Conservation (phyloP, 37 sponge, comb jelly and placozoan species). For the Geodia barretti region DNA sequence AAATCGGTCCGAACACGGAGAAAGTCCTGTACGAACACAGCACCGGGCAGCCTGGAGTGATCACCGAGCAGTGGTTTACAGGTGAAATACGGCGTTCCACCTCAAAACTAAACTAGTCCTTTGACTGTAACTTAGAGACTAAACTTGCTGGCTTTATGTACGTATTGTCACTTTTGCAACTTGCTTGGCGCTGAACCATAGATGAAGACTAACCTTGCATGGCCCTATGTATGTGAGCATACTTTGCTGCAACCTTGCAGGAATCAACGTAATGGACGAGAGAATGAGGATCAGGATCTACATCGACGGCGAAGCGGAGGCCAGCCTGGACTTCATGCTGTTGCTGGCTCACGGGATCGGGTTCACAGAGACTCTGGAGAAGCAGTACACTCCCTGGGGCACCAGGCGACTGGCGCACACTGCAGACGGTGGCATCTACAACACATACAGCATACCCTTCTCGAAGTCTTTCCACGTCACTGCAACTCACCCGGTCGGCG, state of each 20-base stretch:
- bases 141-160: no score
- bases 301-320: constrained; percentile 63
- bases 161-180: no score
- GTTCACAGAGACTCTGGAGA: constrained; percentile 8
- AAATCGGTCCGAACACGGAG: constrained; percentile 40
- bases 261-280: constrained; percentile 47
- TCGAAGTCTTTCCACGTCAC: constrained; percentile 63
- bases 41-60: constrained; percentile 67
- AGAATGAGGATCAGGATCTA: constrained; percentile 69
- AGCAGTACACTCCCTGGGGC: constrained; percentile 62
- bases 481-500: constrained; percentile 39
- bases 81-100: constrained; percentile 4
- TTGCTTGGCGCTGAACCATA: no score
- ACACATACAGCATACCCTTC: constrained; percentile 75
- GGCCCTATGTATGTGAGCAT: no score
- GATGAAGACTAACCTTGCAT: no score
- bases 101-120: no score
- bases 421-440: constrained; percentile 41
- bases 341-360: constrained; percentile 78
- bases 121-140: no score
- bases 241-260: constrained; percentile 27
- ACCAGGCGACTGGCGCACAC: constrained; percentile 46
- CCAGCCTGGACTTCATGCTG: constrained; percentile 72
- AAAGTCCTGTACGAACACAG: constrained; percentile 55
- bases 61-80: constrained; percentile 85